Evolutionary conservation across 1,140 invertebrate species (phyloP), one percentile per base, ranked within the genome.

Genomic region (Papilio xuthus): DNA sequence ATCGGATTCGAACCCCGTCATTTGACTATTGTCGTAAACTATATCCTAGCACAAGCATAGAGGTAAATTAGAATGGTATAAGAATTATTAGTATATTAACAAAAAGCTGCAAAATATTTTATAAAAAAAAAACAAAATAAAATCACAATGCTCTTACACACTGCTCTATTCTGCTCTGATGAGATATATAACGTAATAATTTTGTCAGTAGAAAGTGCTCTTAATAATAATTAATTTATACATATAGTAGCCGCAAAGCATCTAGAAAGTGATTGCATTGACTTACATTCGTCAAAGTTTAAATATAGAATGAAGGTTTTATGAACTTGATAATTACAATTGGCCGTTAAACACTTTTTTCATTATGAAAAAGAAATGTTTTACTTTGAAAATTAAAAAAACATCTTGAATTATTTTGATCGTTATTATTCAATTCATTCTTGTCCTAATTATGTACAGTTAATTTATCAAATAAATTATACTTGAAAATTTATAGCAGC

Each of bases 191-290:
- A 47, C 78, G 75, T 82, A 84, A 84, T 85, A 83, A 86, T 83
- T 84, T 84, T 78, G 85, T 84, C 79, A 76, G 80, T 71, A 80
- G 71, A 67, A 74, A 74, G 56, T 60, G 10, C 20, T 60, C 56
- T 75, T 67, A 75, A n/a, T n/a, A n/a, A n/a, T n/a, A n/a, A n/a
- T n/a, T n/a, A 80, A 79, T 80, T 53, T 50, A 76, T 32, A 6
- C 2, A 32, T 18, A 7, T 77, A 37, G 75, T 60, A 72, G n/a
- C 53, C 23, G 56, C 20, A 10, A 60, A 60, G 26, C 3, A 26
- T 20, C 20, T 9, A 23, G 20, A 60, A 26, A 60, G 20, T 37
- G 32, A 37, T 6, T 26, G 56, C 56, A 60, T 60, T 60, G 53
- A 60, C 53, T 60, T 60, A 60, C 47, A 60, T 60, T 60, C 53